A percentile compares a stretch with the other conserved stretches of the same genome.
phyloP scores from a whole-genome alignment of 2,113 vertebrate species.

The Panthera tigris region DNA sequence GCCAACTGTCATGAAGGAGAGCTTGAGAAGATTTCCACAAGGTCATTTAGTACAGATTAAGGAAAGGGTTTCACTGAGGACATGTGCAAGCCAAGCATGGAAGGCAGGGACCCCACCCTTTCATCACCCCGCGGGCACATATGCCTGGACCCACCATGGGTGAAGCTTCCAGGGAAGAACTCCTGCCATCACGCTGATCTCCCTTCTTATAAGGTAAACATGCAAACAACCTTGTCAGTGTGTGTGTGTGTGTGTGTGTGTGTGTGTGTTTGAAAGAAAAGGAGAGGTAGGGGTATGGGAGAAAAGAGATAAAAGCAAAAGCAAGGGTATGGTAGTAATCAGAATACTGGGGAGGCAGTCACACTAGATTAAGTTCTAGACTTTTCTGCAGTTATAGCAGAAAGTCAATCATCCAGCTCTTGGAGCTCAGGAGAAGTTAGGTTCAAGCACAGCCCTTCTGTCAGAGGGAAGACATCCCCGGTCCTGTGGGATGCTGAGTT shows the following conservation, averaged over 20 bases:
- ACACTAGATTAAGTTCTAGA: background rate
- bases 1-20: background rate
- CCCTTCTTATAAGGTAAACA: background rate
- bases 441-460: background rate
- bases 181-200: background rate
- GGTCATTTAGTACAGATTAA: background rate
- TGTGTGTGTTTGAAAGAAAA: background rate
- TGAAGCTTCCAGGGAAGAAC: background rate
- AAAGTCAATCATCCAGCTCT: background rate
- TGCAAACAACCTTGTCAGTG: background rate
- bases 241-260: background rate
- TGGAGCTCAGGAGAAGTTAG: background rate
- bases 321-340: background rate
- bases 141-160: fast-evolving
- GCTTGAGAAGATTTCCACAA: background rate
- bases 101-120: background rate
- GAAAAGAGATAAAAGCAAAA: background rate
- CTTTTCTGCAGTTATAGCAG: background rate
- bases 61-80: background rate
- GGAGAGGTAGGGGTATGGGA: too few species aligned
- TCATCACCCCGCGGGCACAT: fast-evolving
- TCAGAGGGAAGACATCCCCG: background rate
- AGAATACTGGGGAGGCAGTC: background rate
- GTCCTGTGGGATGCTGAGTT: background rate
- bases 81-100: background rate